Conservation (phyloP, 2,113 vertebrate species). For the Scomber japonicus region DNA sequence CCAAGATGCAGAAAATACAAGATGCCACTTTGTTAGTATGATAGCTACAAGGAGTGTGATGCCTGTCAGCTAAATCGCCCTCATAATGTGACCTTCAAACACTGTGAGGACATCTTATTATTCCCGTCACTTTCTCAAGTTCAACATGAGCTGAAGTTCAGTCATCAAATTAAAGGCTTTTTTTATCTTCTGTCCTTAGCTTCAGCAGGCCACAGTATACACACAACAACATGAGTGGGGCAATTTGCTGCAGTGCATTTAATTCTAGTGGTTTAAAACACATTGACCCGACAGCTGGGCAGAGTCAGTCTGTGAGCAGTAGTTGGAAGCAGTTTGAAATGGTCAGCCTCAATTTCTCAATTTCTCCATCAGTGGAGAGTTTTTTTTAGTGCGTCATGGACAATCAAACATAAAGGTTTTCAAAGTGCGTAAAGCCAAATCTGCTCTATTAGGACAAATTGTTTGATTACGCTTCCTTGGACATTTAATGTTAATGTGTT, state of each 20-base stretch:
- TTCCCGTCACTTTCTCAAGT: slow-evolving; percentile 47
- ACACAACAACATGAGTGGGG: slow-evolving; percentile 51
- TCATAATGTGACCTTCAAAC: slow-evolving; percentile 67
- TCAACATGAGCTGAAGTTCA: slow-evolving; percentile 35
- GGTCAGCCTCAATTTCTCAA: slow-evolving; percentile 65
- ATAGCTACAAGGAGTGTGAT: slow-evolving; percentile 62
- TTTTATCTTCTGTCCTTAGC: slow-evolving; percentile 25
- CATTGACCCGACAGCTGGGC: slow-evolving; percentile 73
- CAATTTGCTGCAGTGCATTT: slow-evolving; percentile 74
- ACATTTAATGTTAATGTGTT: slow-evolving; percentile 26
- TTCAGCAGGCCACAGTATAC: slow-evolving; percentile 31
- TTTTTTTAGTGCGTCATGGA: slow-evolving; percentile 54
- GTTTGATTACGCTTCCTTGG: slow-evolving; percentile 30
- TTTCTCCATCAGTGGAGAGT: slow-evolving; percentile 48
- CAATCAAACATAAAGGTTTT: slow-evolving; percentile 57
- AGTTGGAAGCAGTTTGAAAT: slow-evolving; percentile 68
- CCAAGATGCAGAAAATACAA: slow-evolving; percentile 74
- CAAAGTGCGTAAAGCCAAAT: slow-evolving; percentile 38
- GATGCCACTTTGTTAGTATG: slow-evolving; percentile 65
- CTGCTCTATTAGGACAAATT: slow-evolving; percentile 44
- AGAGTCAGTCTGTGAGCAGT: slow-evolving; percentile 60
- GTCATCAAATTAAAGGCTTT: slow-evolving; percentile 46
- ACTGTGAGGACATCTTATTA: slow-evolving; percentile 60
- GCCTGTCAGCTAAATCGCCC: slow-evolving; percentile 60
- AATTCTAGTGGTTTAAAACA: slow-evolving; percentile 70